phyloP scores from a whole-genome alignment of 2,113 vertebrate species.

The Plectropomus leopardus region DNA sequence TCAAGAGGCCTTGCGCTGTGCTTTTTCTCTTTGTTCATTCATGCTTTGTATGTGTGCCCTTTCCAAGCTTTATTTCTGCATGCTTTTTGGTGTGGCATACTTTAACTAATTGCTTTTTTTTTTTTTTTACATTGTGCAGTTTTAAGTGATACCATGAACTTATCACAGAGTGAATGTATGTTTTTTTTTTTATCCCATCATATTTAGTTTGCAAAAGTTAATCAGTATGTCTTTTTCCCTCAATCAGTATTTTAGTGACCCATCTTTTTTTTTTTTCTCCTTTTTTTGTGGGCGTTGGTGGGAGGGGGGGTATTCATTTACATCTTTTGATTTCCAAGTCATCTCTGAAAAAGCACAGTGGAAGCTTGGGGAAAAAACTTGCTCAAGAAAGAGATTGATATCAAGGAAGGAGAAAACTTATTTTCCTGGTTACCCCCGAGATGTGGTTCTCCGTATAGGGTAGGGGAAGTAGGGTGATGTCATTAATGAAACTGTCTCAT shows the following conservation, averaged over 20 bases:
- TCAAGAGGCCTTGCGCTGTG: conserved; percentile 80
- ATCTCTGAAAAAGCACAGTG: conserved; percentile 86
- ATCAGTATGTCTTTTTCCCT: neutral
- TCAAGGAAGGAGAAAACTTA: conserved; percentile 24
- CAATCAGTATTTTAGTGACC: conserved; percentile 4
- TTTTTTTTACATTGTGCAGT: conserved; percentile 15
- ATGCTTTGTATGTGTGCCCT: conserved; percentile 44
- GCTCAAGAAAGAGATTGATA: conserved; percentile 17
- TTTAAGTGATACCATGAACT: neutral
- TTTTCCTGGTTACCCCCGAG: conserved; percentile 84
- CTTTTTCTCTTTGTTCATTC: conserved; percentile 76
- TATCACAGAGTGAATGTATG: neutral
- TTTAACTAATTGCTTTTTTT: conserved; percentile 53
- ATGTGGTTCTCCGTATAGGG: conserved; percentile 92
- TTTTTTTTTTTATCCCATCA: conserved; percentile 1
- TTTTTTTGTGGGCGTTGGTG: conserved; percentile 3
- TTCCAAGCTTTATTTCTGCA: conserved; percentile 61
- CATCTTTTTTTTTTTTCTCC: conserved; percentile 4
- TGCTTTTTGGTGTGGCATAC: conserved; percentile 75
- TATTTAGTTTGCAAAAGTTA: neutral
- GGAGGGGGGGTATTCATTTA: neutral
- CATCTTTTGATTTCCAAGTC: conserved; percentile 47
- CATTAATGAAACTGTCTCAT: conserved; percentile 94
- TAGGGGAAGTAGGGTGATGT: conserved; percentile 83
- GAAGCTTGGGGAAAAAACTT: conserved; percentile 65